A percentile compares a stretch with the other conserved stretches of the same genome.
Conservation (phyloP, 1,140 invertebrate species). For the Halyomorpha halys region DNA sequence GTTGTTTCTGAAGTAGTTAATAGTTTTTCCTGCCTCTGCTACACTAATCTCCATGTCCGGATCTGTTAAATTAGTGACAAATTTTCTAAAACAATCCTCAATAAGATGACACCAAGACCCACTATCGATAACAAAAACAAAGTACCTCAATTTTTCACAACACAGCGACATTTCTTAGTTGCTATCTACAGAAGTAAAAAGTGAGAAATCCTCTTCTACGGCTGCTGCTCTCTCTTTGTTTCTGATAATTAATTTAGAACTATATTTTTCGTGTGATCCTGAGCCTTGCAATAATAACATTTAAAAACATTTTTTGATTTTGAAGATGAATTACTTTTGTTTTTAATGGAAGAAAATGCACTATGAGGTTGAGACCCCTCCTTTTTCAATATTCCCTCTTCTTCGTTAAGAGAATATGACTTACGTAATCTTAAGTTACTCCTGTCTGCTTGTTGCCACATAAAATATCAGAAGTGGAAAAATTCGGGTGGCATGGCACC, state of each 20-base stretch:
- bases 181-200: constrained; percentile 1
- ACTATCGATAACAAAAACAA: neutral
- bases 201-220: neutral
- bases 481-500: too few species aligned
- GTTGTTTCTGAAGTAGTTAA: too few species aligned
- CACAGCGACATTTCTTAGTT: neutral
- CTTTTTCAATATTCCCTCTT: neutral
- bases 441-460: neutral
- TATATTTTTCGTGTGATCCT: neutral
- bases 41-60: neutral
- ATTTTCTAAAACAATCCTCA: constrained; percentile 3
- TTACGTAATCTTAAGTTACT: neutral
- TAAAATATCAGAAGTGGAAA: too few species aligned
- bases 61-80: neutral
- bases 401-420: neutral
- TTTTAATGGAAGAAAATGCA: neutral
- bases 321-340: neutral
- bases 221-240: neutral
- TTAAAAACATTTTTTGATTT: neutral
- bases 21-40: neutral
- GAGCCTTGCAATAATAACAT: neutral
- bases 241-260: neutral
- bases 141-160: neutral
- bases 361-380: neutral
- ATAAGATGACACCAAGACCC: neutral